phyloP scores from a whole-genome alignment of 2,113 vertebrate genomes.

The Tragelaphus strepsiceros region DNA sequence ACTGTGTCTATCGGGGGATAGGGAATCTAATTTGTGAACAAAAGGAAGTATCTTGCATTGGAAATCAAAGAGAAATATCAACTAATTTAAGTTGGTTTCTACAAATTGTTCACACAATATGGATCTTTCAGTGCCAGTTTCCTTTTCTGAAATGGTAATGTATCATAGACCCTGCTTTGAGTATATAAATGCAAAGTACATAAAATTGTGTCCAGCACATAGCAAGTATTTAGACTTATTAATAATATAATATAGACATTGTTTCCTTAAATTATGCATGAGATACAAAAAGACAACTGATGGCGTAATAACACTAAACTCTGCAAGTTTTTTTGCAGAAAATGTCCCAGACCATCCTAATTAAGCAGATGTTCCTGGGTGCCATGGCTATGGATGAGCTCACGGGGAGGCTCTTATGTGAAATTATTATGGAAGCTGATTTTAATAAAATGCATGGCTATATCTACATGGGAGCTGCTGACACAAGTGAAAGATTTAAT shows the following conservation, averaged over 20 bases:
- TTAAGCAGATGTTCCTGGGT: not conserved
- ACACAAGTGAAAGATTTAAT: slow-evolving; percentile 45
- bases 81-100: not conserved
- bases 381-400: not conserved
- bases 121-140: not conserved
- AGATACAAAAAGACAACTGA: not conserved
- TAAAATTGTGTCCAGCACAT: not conserved
- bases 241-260: not conserved
- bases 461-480: slow-evolving; percentile 39
- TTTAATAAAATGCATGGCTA: slow-evolving; percentile 42
- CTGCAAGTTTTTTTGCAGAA: not conserved
- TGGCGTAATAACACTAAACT: not conserved
- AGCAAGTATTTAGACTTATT: not conserved
- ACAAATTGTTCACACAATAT: not conserved
- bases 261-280: not conserved
- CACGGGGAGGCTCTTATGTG: not conserved
- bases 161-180: not conserved
- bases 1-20: not conserved
- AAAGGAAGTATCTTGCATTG: not conserved
- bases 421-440: not conserved
- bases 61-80: slow-evolving; percentile 26
- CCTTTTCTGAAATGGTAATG: slow-evolving; percentile 12
- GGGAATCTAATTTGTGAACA: not conserved
- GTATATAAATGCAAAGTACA: not conserved
- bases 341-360: not conserved